A percentile compares a stretch with the other conserved stretches of the same genome.
phyloP scores from a whole-genome alignment of 2,888 invertebrate genomes.

The Lamellibrachia columna region DNA sequence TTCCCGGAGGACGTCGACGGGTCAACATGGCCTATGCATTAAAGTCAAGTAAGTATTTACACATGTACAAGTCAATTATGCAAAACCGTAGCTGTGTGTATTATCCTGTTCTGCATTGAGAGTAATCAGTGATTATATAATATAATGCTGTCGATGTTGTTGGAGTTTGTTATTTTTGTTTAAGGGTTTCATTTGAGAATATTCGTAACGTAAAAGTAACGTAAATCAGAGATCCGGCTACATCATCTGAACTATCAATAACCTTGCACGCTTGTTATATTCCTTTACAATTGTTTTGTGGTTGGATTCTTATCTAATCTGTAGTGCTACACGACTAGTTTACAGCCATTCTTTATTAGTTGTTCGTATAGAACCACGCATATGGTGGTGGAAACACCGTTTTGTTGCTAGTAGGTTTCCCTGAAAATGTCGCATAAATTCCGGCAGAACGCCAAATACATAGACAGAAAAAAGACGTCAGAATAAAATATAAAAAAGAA shows the following conservation, averaged over 20 bases:
- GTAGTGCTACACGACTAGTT: background rate
- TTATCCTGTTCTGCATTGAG: background rate
- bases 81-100: background rate
- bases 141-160: background rate
- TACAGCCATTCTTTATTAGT: no score
- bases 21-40: no score
- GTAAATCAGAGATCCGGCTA: background rate
- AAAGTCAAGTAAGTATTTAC: background rate
- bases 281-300: background rate
- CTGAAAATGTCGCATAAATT: no score
- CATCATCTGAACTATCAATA: background rate
- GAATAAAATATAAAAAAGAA: no score
- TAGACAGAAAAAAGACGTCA: no score
- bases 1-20: no score
- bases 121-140: background rate
- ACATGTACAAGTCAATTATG: background rate
- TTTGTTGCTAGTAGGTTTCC: no score
- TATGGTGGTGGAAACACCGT: no score
- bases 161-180: background rate
- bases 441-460: no score
- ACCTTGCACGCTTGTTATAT: background rate
- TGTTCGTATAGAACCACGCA: no score
- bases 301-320: background rate
- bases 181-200: background rate
- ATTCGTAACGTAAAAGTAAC: background rate